A percentile compares a stretch with the other conserved stretches of the same genome.
Conservation (phyloP, 2,113 vertebrate species). For the Tupaia tana region DNA sequence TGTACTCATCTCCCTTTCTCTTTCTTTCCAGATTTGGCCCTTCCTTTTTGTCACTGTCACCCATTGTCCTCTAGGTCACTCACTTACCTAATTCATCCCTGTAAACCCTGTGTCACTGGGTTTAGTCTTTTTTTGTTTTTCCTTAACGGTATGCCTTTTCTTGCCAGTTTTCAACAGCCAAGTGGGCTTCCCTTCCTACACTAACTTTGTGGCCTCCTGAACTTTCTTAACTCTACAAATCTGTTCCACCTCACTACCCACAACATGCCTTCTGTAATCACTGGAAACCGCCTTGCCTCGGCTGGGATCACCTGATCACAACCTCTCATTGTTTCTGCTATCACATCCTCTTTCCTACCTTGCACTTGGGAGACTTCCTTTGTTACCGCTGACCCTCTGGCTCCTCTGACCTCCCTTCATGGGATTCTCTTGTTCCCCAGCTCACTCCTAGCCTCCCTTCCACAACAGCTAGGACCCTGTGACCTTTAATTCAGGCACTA, state of each 20-base stretch:
- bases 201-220: neutral
- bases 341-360: neutral
- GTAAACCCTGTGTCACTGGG: neutral
- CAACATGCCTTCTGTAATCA: neutral
- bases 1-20: neutral
- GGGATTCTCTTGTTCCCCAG: neutral
- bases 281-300: neutral
- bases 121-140: neutral
- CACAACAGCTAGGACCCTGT: neutral
- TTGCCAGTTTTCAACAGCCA: neutral
- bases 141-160: neutral
- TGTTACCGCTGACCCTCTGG: neutral
- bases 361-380: neutral
- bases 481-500: neutral
- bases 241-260: neutral
- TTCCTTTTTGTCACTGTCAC: neutral
- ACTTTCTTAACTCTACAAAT: neutral
- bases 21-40: neutral
- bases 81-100: neutral
- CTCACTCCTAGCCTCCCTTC: neutral
- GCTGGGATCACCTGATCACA: neutral
- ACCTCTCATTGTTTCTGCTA: neutral
- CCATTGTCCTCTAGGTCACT: neutral
- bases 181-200: neutral
- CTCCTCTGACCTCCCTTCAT: neutral